Percentiles rank a stretch among this genome's conserved stretches.
Conservation (phyloP, 2,888 invertebrate species). For the Brassicogethes aeneus region DNA sequence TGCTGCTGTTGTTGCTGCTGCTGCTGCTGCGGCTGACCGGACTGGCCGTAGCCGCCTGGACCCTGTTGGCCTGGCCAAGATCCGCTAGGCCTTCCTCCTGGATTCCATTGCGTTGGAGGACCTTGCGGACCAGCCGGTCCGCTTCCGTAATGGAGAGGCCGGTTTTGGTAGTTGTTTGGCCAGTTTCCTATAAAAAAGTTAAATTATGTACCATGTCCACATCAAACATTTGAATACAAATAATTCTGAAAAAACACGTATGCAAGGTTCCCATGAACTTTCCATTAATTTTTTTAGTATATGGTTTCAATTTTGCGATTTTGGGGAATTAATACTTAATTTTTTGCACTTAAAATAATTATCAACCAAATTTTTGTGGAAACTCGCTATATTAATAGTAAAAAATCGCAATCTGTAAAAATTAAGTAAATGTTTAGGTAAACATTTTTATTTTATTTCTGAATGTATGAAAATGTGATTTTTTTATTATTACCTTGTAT, state of each 20-base stretch:
- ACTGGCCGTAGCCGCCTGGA: neutral
- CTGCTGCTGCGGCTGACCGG: neutral
- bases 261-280: slow-evolving; percentile 1
- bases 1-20: neutral
- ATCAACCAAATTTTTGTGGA: too few relatives aligned
- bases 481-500: too few relatives aligned
- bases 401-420: too few relatives aligned
- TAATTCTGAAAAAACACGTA: slow-evolving; percentile 4
- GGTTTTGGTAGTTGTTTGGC: slow-evolving; percentile 52
- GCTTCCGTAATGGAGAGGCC: slow-evolving; percentile 41
- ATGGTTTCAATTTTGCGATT: too few relatives aligned
- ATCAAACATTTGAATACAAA: slow-evolving; percentile 3
- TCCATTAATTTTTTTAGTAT: too few relatives aligned
- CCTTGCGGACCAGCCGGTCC: slow-evolving; percentile 27
- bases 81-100: slow-evolving; percentile 38
- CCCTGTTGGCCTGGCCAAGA: slow-evolving; percentile 10
- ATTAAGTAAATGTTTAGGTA: too few relatives aligned
- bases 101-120: slow-evolving; percentile 38
- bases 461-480: too few relatives aligned
- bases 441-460: too few relatives aligned
- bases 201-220: too few relatives aligned
- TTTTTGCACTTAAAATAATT: too few relatives aligned
- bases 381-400: too few relatives aligned
- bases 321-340: too few relatives aligned
- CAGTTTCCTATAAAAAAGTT: slow-evolving; percentile 40